Evolutionary conservation across 2,888 invertebrate species (phyloP).

Genomic region (Ichneumon xanthorius): DNA sequence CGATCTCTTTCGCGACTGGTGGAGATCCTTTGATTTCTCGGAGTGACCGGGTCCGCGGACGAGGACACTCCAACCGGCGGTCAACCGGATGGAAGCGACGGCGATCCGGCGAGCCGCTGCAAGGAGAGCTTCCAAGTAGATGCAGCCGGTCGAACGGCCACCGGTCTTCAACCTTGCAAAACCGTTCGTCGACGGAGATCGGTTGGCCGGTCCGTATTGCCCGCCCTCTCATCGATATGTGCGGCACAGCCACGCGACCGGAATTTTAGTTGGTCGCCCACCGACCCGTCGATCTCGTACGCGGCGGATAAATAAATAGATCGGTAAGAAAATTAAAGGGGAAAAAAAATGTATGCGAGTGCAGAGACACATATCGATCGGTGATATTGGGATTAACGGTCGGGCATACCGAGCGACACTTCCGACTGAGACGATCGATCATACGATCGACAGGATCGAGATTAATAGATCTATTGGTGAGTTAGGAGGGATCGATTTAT

Average conservation of each 20-base stretch:
- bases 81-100: constrained; percentile 1
- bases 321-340: constrained; percentile 49
- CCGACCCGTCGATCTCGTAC: constrained; percentile 63
- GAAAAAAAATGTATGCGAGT: background rate
- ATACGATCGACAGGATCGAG: constrained; percentile 35
- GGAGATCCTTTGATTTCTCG: background rate
- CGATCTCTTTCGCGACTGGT: background rate
- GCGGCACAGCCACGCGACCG: constrained; percentile 79
- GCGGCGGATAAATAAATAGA: constrained; percentile 77
- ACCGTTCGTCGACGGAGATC: background rate
- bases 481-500: background rate
- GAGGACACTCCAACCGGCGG: background rate
- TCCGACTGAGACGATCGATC: constrained; percentile 30
- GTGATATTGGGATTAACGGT: constrained; percentile 5
- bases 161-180: constrained; percentile 77
- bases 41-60: background rate
- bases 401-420: constrained; percentile 38
- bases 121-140: background rate
- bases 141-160: constrained; percentile 69
- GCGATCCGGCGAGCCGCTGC: background rate
- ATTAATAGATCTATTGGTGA: constrained; percentile 42
- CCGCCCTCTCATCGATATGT: constrained; percentile 81
- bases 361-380: background rate
- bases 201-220: background rate
- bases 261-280: constrained; percentile 83